Evolutionary conservation across 2,113 vertebrate species (phyloP).

Genomic region (Centropus bengalensis): DNA sequence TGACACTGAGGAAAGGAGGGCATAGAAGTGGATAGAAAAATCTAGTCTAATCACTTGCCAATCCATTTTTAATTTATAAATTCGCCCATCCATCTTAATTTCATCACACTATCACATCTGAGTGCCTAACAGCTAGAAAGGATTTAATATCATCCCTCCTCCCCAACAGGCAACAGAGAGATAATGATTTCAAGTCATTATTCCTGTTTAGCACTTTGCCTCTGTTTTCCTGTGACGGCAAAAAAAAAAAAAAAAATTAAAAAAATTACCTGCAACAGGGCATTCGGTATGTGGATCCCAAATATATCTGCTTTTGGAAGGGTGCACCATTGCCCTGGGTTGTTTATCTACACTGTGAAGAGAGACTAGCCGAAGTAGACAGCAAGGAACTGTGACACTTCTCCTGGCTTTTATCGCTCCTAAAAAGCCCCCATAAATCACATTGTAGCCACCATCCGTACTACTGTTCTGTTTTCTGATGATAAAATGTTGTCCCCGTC

Average conservation of each 20-base stretch:
- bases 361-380: background rate
- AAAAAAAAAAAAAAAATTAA: background rate
- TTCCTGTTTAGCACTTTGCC: background rate
- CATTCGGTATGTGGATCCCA: rapidly evolving
- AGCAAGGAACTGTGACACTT: rapidly evolving
- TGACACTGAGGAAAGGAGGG: background rate
- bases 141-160: background rate
- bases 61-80: background rate
- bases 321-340: background rate
- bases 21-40: background rate
- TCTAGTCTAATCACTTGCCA: background rate
- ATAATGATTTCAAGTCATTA: background rate
- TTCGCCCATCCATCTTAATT: background rate
- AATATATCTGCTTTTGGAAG: background rate
- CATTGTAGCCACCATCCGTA: too few relatives aligned
- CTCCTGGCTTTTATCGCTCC: rapidly evolving
- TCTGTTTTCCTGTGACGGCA: background rate
- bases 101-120: background rate
- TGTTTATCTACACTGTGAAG: background rate
- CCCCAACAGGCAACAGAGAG: background rate
- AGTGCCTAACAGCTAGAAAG: background rate
- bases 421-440: background rate
- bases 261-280: background rate
- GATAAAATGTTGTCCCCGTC: background rate
- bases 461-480: background rate